Base-by-base conservation (phyloP, 2,888 invertebrate genomes). In the Fissipunctia ypsillon region DNA sequence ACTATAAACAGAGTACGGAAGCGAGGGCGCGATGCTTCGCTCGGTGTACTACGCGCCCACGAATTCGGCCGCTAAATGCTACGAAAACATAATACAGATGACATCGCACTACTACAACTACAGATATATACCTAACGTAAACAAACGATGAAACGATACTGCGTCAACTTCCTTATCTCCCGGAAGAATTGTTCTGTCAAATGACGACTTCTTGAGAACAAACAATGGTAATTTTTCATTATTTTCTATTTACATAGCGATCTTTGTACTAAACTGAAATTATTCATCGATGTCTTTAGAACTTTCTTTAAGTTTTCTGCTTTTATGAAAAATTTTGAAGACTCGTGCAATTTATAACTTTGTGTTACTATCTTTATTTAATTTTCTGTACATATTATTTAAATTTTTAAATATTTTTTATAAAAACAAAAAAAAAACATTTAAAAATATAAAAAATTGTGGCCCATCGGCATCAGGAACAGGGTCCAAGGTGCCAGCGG, bases 1-100 rank as follows among this genome's bases (percentile, higher is more conserved):
- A 91, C 95, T 95, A 94, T 94, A 95, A 93, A 93, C 92, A 92
- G 95, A 91, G 85, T 88, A 91, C 94, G 95, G 95, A 95, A 95
- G 93, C 83, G 71, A 83, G 83, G 84, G 88, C 88, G 88, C 88
- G 91, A 90, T 88, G 88, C 85, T 85, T 73, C 69, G 77, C 64
- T 76, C 85, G 71, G 80, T 84, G 81, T 86, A 88, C 84, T 86
- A 86, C 80, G 84, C 87, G 87, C 87, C 86, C 88, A 89, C 88
- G 81, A 85, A 86, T 87, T 88, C 84, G 87, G 83, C 79, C 72
- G 80, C 82, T 82, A 85, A 84, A 84, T 82, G 83, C 78, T 85
- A 56, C 77, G 78, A 77, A 83, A 83, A 81, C 79, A 88, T 78
- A 83, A 86, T 85, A 86, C 84, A 87, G 85, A 90, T 88, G 89